Conservation (phyloP, 2,797 vertebrate genomes). For the Bufotes viridis region DNA sequence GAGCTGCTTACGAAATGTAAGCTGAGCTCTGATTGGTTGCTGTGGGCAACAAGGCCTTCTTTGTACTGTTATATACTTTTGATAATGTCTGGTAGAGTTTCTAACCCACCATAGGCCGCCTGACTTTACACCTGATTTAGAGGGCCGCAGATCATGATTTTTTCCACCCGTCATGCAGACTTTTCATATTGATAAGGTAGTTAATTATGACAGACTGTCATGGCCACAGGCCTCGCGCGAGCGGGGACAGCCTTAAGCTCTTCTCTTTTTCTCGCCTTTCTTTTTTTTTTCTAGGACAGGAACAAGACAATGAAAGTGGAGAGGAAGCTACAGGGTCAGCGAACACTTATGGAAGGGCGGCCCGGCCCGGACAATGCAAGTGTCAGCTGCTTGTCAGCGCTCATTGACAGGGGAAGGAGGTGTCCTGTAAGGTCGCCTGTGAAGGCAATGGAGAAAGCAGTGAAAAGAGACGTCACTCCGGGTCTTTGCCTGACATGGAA, state of each 20-base stretch:
- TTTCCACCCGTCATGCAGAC: background rate
- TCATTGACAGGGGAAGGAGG: constrained; percentile 46
- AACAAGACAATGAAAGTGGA: constrained; percentile 54
- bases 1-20: too few relatives aligned
- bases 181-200: constrained; percentile 33
- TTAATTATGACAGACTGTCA: constrained; percentile 45
- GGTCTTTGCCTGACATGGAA: constrained; percentile 59
- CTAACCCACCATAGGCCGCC: too few relatives aligned
- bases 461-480: constrained; percentile 46
- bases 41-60: too few relatives aligned
- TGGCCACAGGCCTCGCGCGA: constrained; percentile 13
- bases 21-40: too few relatives aligned
- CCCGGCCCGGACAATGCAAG: constrained; percentile 48
- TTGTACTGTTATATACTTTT: too few relatives aligned
- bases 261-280: background rate
- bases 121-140: too few relatives aligned
- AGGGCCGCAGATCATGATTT: background rate
- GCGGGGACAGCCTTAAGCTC: constrained; percentile 22
- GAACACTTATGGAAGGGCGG: constrained; percentile 46
- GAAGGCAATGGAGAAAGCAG: constrained; percentile 17
- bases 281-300: constrained; percentile 37
- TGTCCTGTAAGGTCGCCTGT: constrained; percentile 58
- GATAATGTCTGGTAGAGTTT: too few relatives aligned
- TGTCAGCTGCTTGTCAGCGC: constrained; percentile 57
- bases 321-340: constrained; percentile 57